These are phyloP conservation scores for Bradypus variegatus DNA, from an alignment of 2,797 vertebrate genomes.

Conservation along the genomic window DNA sequence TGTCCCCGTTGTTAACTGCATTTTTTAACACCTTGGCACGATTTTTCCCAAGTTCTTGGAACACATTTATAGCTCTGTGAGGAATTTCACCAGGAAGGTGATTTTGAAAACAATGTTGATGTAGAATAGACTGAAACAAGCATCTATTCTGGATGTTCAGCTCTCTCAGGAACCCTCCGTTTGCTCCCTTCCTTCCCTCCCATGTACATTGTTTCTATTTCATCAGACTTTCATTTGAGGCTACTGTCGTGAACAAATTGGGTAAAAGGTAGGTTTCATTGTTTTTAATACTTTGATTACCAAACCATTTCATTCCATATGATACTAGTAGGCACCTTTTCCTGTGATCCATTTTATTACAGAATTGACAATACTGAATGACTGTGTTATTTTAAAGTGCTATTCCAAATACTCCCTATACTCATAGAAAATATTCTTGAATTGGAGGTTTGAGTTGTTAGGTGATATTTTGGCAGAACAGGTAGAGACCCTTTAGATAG, in stretches of 20 bases:
- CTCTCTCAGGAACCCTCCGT: not conserved
- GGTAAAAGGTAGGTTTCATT: not conserved
- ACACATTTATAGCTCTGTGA: not conserved
- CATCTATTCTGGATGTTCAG: not conserved
- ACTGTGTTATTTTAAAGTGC: not conserved
- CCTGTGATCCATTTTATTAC: not conserved
- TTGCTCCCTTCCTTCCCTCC: not conserved
- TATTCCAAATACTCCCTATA: conserved; percentile 1
- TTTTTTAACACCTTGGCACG: not conserved
- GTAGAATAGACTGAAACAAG: not conserved
- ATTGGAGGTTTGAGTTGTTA: not conserved
- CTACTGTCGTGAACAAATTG: not conserved
- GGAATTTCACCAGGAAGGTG: not conserved
- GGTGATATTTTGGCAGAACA: not conserved
- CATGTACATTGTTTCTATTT: not conserved
- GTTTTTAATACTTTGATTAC: not conserved
- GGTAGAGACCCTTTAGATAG: not conserved
- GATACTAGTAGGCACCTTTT: not conserved
- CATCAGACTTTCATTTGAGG: not conserved
- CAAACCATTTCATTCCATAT: not conserved
- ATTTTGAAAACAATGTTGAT: not conserved
- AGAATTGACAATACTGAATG: not conserved
- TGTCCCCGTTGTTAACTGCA: not conserved
- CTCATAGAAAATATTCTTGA: conserved; percentile 5
- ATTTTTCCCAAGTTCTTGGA: not conserved